These are phyloP conservation scores for Mandrillus leucophaeus DNA, from an alignment of 2,113 vertebrate species.

Conservation along the genomic window DNA sequence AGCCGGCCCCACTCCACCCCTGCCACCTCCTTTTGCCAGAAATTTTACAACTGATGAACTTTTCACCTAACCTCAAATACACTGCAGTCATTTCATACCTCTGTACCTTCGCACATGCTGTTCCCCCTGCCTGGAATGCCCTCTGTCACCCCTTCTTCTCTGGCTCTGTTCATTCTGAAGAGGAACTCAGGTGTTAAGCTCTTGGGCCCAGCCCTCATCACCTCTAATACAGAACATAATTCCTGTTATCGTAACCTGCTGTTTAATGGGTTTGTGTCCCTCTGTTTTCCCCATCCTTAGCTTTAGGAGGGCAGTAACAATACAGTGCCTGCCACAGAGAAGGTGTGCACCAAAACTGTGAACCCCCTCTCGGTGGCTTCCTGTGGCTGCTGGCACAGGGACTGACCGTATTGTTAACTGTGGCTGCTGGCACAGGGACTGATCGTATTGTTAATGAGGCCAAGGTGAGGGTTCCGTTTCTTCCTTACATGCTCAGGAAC, in stretches of 20 bases:
- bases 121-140: not conserved
- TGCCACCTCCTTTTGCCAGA: not conserved
- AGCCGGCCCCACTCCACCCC: no score
- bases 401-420: no score
- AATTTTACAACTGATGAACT: no score
- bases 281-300: not conserved
- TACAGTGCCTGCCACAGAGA: not conserved
- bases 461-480: not conserved
- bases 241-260: not conserved
- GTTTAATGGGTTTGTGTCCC: not conserved
- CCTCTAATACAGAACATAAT: not conserved
- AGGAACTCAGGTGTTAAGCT: not conserved
- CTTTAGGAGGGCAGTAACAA: no score
- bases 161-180: not conserved
- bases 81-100: no score
- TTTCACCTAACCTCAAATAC: not conserved
- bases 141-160: not conserved
- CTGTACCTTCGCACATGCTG: not conserved
- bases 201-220: not conserved
- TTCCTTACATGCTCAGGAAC: not conserved
- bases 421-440: no score
- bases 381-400: no score
- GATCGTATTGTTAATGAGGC: not conserved
- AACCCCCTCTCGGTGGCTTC: not conserved
- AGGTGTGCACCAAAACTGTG: accelerated